Evolutionary conservation across 2,113 vertebrate genomes (phyloP).

Genomic region (Turnix velox): DNA sequence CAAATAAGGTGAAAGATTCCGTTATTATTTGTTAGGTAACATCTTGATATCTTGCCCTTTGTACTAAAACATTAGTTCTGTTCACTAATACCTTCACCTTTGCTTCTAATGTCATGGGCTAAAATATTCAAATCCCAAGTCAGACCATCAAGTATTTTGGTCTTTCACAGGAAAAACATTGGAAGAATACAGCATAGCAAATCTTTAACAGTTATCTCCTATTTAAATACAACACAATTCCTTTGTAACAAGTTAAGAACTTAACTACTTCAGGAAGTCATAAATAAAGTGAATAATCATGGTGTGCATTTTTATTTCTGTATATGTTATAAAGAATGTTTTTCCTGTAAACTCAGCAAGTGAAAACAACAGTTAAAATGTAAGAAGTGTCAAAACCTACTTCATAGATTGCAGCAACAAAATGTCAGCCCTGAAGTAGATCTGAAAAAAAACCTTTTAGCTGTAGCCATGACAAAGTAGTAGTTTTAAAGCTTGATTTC

Average conservation of each 20-base stretch:
- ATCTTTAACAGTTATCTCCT: neutral
- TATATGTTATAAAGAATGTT: neutral
- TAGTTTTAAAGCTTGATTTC: neutral
- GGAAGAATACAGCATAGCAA: neutral
- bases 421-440: neutral
- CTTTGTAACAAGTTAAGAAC: neutral
- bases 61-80: neutral
- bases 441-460: neutral
- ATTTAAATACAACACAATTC: neutral
- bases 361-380: neutral
- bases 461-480: neutral
- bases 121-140: neutral
- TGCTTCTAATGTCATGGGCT: neutral
- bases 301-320: neutral
- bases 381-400: neutral
- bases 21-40: slow-evolving; percentile 49
- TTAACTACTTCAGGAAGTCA: neutral
- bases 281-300: neutral
- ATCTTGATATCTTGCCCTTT: slow-evolving; percentile 27
- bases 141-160: slow-evolving; percentile 9
- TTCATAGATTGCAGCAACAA: neutral
- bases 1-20: slow-evolving; percentile 49
- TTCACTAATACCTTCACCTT: slow-evolving; percentile 48
- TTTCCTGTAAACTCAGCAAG: neutral
- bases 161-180: neutral